Conservation (phyloP, 2,888 invertebrate genomes). For the Dicranocentrus wangi region DNA sequence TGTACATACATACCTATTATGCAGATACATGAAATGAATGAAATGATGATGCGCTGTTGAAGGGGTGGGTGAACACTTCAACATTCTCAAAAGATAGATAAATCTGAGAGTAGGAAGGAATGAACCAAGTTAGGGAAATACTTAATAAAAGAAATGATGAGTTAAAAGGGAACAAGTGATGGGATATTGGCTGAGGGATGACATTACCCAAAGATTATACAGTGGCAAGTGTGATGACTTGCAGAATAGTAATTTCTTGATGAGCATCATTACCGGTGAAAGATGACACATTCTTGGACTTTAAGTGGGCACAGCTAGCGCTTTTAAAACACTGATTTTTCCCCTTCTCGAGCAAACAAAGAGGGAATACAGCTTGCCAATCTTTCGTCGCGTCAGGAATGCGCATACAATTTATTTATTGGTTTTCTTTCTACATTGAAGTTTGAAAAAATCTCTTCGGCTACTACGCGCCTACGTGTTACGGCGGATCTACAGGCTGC, state of each 20-base stretch:
- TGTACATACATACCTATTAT: too few relatives aligned
- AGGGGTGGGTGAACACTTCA: constrained; percentile 40
- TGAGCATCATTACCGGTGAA: constrained; percentile 57
- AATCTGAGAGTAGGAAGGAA: constrained; percentile 2
- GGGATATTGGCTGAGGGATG: background rate
- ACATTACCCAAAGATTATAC: constrained; percentile 25
- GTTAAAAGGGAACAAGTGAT: constrained; percentile 19
- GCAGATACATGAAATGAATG: too few relatives aligned
- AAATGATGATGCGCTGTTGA: too few relatives aligned
- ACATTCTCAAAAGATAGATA: constrained; percentile 32
- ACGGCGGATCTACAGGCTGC: too few relatives aligned
- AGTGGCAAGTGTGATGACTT: constrained; percentile 57
- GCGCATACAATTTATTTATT: too few relatives aligned
- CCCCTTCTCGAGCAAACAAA: too few relatives aligned
- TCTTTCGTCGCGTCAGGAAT: too few relatives aligned
- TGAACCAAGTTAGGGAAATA: background rate
- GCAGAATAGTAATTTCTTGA: constrained; percentile 54
- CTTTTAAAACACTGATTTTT: constrained; percentile 11
- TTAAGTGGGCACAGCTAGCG: background rate
- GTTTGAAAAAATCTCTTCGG: too few relatives aligned
- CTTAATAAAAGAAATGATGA: constrained; percentile 9
- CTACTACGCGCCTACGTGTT: too few relatives aligned
- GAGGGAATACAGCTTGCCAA: too few relatives aligned
- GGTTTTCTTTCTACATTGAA: too few relatives aligned
- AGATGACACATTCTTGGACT: constrained; percentile 55